Evolutionary conservation across 2,888 invertebrate genomes (phyloP), one percentile per base, ranked within the genome.

Genomic region (Rhyacophila evoluta): DNA sequence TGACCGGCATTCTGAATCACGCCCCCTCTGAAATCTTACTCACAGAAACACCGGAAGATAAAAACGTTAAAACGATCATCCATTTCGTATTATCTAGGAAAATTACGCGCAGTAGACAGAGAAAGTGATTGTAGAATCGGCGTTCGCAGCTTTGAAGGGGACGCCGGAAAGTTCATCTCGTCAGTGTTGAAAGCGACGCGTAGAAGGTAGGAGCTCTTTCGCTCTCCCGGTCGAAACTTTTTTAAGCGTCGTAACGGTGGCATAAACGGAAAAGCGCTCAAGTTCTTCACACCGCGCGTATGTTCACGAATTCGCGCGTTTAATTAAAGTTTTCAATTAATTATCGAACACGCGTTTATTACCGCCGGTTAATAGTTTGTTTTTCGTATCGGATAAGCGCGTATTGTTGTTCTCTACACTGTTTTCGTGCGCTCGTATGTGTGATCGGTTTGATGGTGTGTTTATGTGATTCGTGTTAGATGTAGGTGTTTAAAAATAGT

Each of bases 151-250:
- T 38, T 76, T 41, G 15, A 68, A 72, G 37, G 72, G 75, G 67
- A 29, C 37, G 27, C 38, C 71, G n/a, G 27, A 33, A 75, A 55
- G 78, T 75, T 41, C 75, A 72, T 78, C 78, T 68, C 74, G 38
- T 55, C 80, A 80, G 80, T 80, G 75, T 70, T 67, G 41, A 74
- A 74, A 75, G 75, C 78, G 80, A 29, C 80, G 77, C 80, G 75
- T 69, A 75, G 68, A 37, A 27, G 73, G 28, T 19, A 78, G 68
- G 75, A 73, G 36, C 77, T 75, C 67, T 74, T 37, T 38, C 72
- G 74, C 71, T 74, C 76, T 67, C 55, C 10, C 19, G 10, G 10
- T 55, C 55, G 55, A 55, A 55, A 55, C 55, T 55, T 55, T 55
- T 55, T 55, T 55, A 55, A 19, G 19, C 25, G 19, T 19, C 55